Base-by-base conservation (phyloP, 2,888 invertebrate genomes). In the Apotomis capreana region DNA sequence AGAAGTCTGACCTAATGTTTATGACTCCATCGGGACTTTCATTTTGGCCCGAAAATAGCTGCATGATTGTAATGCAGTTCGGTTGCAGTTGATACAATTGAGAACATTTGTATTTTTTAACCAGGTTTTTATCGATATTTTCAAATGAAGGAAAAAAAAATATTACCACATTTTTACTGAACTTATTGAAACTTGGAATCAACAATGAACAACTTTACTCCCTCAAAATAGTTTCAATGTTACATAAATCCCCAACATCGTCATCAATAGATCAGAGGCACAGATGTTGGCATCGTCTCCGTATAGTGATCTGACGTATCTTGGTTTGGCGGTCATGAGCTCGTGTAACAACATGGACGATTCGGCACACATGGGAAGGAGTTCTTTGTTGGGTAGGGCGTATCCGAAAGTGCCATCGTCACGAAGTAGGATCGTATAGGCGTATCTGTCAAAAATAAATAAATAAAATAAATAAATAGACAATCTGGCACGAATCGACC, bases 351-450 rank as follows among this genome's bases (percentile, higher is more conserved):
- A 95, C 15, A 89, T 88, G 72, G 95, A 78, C 0, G 94, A 90
- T 82, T 96, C 96, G 58, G 92, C 80, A 64, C 94, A 94, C 6
- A 95, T 94, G 10, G 95, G 94, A 5, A 94, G 79, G 71, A 97
- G 97, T 79, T 95, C 94, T 0, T 90, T 84, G 0, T 95, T 83
- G 0, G 97, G 97, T 0, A 97, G 88, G 0, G 96, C 84, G 81
- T 96, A 96, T 0, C 97, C 97, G 80, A 94, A 94, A 0, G 85
- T 81, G 0, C 96, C 96, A 3, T 87, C 94, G 81, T 97, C 97
- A 1, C 96, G 91, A 0, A 96, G 86, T 0, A 84, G 77, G 13
- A 91, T 83, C 0, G 88, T 84, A 75, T 84, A 83, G 0, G 88
- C 90, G 65, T 87, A 89, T 55, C 91, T 91, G 78, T 0, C 74